phyloP scores from a whole-genome alignment of 2,797 vertebrate species.

The Epinephelus coioides region DNA sequence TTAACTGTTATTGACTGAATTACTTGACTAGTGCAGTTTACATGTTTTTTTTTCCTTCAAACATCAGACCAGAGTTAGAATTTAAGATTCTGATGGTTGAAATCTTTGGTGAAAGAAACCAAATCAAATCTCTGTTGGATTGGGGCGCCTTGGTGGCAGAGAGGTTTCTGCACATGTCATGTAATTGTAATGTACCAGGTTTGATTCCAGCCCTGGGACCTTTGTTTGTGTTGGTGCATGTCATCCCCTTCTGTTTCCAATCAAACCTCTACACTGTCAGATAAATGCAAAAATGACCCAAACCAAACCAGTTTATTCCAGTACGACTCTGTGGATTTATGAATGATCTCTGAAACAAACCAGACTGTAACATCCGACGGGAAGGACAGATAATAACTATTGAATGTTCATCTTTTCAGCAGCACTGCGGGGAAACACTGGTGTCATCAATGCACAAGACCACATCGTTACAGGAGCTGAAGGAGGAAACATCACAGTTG shows the following conservation, averaged over 20 bases:
- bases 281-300: too few species aligned
- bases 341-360: not conserved
- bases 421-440: not conserved
- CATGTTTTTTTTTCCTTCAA: not conserved
- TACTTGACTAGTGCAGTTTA: too few species aligned
- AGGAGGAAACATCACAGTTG: constrained; percentile 32
- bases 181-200: too few species aligned
- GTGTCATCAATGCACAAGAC: not conserved
- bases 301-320: not conserved
- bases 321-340: not conserved
- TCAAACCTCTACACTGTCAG: too few species aligned
- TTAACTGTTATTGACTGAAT: not conserved
- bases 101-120: not conserved
- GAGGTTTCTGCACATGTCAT: too few species aligned
- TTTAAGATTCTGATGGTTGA: not conserved
- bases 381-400: not conserved
- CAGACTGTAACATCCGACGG: not conserved
- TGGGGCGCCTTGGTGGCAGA: too few species aligned
- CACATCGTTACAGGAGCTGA: fast-evolving
- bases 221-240: too few species aligned
- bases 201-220: too few species aligned
- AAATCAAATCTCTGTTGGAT: not conserved
- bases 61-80: not conserved
- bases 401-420: constrained; percentile 13
- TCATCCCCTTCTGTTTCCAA: too few species aligned